These are phyloP conservation scores for Passer montanus DNA, from an alignment of 2,113 vertebrate species.

Conservation along the genomic window DNA sequence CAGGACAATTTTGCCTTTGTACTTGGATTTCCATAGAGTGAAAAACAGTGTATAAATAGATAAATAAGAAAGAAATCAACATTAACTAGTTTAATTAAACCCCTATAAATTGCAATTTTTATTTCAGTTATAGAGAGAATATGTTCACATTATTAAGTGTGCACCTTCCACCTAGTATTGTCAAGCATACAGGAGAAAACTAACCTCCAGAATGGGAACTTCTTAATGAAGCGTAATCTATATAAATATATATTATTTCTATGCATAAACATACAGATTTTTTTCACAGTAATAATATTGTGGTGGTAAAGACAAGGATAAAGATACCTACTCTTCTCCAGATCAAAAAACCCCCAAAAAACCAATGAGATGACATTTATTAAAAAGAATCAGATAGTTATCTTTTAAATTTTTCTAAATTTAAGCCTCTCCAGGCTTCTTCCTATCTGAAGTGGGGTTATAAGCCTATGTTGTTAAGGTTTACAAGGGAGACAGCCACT, in stretches of 20 bases:
- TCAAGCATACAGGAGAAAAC: neutral
- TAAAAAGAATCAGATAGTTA: neutral
- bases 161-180: neutral
- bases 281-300: neutral
- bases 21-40: neutral
- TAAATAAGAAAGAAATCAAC: neutral
- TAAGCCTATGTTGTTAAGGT: neutral
- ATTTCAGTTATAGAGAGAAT: neutral
- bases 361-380: too few species aligned
- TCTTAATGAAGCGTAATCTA: neutral
- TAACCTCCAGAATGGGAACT: neutral
- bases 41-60: neutral
- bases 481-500: neutral
- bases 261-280: neutral
- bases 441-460: rapidly evolving
- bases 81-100: neutral
- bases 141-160: neutral
- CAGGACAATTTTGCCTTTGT: neutral
- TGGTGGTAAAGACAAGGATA: too few species aligned
- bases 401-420: neutral
- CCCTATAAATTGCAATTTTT: neutral
- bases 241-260: neutral
- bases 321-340: neutral
- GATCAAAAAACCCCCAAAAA: neutral
- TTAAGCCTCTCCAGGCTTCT: rapidly evolving